These are phyloP conservation scores for Rhinoraja longicauda DNA, from an alignment of 2,797 vertebrate species.

Conservation along the genomic window DNA sequence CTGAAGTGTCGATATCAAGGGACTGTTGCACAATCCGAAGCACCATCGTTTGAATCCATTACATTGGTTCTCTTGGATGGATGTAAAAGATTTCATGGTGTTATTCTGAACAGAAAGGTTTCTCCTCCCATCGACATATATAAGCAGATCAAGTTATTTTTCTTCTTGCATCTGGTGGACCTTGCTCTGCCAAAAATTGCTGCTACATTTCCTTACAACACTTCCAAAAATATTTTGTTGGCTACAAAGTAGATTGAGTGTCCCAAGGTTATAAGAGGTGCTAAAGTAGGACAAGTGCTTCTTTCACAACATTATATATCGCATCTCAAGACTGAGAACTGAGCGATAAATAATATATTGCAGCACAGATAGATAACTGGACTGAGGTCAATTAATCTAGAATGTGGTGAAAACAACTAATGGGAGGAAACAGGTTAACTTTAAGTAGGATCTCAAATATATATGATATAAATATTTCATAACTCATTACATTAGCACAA, in stretches of 20 bases:
- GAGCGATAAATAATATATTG: background rate
- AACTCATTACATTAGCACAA: background rate
- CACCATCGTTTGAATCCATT: background rate
- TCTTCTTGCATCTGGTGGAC: background rate
- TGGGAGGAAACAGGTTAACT: background rate
- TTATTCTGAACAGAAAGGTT: background rate
- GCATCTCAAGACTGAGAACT: background rate
- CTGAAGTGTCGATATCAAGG: background rate
- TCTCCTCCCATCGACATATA: background rate
- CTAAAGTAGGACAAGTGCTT: background rate
- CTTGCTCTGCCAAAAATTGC: background rate
- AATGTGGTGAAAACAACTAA: background rate
- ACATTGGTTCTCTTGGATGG: background rate
- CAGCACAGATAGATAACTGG: background rate
- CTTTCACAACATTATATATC: background rate
- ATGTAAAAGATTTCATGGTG: background rate
- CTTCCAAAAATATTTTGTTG: background rate
- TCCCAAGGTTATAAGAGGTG: background rate
- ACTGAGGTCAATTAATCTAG: background rate
- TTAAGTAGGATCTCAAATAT: background rate
- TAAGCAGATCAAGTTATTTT: background rate
- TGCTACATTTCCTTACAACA: background rate
- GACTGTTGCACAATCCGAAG: too few relatives aligned
- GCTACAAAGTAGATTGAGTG: background rate
- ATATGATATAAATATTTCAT: background rate